Evolutionary conservation across 2,113 vertebrate genomes (phyloP), one percentile per base, ranked within the genome.

Genomic region (Tursiops truncatus): DNA sequence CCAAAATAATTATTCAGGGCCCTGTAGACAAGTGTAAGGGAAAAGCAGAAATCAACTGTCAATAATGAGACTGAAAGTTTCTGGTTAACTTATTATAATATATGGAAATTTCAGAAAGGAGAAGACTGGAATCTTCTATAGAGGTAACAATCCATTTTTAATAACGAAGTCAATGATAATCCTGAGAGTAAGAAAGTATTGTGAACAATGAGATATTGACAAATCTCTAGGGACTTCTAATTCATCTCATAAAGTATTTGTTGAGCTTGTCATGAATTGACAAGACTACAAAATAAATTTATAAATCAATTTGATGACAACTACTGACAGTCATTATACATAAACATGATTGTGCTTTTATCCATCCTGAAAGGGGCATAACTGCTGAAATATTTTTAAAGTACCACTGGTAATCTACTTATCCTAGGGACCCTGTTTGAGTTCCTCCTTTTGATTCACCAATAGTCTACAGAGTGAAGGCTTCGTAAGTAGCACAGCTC

Each of bases 231-330:
- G 62, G 41, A 92, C 14, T 53, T 87, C 56, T 38, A 89, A 87
- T 83, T 83, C 17, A 95, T 83, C 63, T 80, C 47, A 84, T 38
- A 68, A 92, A 58, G 33, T 63, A 6, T 89, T 71, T 79, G 13
- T 38, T 80, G 28, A 62, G 28, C 15, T 88, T 90, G 41, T 84
- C 80, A 70, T 2, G 31, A 87, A 87, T 63, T 83, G 70, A 87
- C 15, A 76, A 77, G 44, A 90, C 76, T 92, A 84, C 15, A 68
- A 84, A 94, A 71, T 95, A n/a, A 58, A 95, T 92, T 63, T 83
- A 63, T 87, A 58, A 63, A 44, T 80, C 50, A 68, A 68, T 92
- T 67, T 95, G 41, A 63, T 94, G 92, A 67, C 31, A 89, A 80
- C 74, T 95, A 92, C 44, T 89, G 71, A 58, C 80, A 92, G 31